Evolutionary conservation across 2,888 invertebrate species (phyloP).

Genomic region (Scotopteryx bipunctaria): DNA sequence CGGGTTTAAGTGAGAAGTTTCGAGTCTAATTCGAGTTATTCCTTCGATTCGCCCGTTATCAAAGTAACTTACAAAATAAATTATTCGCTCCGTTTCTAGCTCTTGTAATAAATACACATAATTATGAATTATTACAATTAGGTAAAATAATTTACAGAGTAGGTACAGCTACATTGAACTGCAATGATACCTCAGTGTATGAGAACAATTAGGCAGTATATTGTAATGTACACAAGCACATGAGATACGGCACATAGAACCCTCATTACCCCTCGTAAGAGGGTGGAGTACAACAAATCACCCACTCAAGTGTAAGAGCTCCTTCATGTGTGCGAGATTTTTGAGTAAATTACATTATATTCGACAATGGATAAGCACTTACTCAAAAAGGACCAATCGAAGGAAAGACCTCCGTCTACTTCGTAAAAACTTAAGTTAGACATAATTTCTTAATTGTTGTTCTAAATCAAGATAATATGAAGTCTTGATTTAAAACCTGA

Average conservation of each 20-base stretch:
- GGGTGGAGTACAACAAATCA: constrained; percentile 17
- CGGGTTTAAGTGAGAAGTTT: constrained; percentile 10
- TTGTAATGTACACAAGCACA: constrained; percentile 1
- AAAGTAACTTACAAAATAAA: background rate
- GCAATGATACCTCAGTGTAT: background rate
- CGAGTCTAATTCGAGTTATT: constrained; percentile 12
- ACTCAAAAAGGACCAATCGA: too few relatives aligned
- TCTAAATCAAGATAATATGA: too few relatives aligned
- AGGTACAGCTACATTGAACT: too few relatives aligned
- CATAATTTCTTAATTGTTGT: too few relatives aligned
- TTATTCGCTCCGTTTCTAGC: too few relatives aligned
- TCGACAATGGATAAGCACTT: background rate
- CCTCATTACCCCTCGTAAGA: constrained; percentile 24
- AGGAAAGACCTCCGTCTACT: too few relatives aligned
- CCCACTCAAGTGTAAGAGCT: constrained; percentile 8
- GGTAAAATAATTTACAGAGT: too few relatives aligned
- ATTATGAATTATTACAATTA: too few relatives aligned
- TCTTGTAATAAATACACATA: too few relatives aligned
- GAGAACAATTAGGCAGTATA: background rate
- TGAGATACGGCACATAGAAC: constrained; percentile 29
- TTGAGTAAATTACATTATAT: background rate
- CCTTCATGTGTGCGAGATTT: constrained; percentile 3
- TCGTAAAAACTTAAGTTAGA: too few relatives aligned
- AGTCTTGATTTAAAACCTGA: too few relatives aligned
- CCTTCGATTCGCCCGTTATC: constrained; percentile 16